These are phyloP conservation scores for Coecobrya sp. DNA, from an alignment of 2,888 invertebrate species.

Conservation along the genomic window DNA sequence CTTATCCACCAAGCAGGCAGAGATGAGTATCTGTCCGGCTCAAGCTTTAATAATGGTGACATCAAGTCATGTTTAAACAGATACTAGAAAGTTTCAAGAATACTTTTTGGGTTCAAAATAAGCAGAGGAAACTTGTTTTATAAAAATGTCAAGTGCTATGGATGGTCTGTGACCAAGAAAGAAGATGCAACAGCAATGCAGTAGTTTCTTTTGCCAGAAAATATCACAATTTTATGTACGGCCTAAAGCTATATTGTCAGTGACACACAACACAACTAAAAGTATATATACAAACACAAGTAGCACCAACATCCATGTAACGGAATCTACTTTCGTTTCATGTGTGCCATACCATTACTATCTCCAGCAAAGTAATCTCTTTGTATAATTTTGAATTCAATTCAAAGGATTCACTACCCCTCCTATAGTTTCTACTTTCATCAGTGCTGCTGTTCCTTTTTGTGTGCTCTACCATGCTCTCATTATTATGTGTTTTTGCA, in stretches of 20 bases:
- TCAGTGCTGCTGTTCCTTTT: not conserved
- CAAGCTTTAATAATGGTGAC: slow-evolving; percentile 38
- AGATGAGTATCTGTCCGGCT: slow-evolving; percentile 4
- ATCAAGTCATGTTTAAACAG: slow-evolving; percentile 24
- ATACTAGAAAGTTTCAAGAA: slow-evolving; percentile 36
- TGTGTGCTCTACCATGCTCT: not conserved
- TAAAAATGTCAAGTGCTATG: slow-evolving; percentile 2
- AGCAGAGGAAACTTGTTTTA: slow-evolving; percentile 3
- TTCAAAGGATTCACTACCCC: slow-evolving; percentile 15
- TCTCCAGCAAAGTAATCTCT: slow-evolving; percentile 59
- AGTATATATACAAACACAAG: not conserved
- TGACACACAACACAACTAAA: slow-evolving; percentile 50
- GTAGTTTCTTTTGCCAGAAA: slow-evolving; percentile 77
- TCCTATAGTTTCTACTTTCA: slow-evolving; percentile 1
- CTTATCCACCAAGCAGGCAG: slow-evolving; percentile 3
- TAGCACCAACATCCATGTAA: not conserved
- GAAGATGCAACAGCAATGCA: slow-evolving; percentile 68
- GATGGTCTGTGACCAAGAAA: not conserved
- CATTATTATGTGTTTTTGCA: too few species aligned
- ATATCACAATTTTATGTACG: slow-evolving; percentile 67
- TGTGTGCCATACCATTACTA: not conserved
- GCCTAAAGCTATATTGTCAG: slow-evolving; percentile 59
- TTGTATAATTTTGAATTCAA: slow-evolving; percentile 74
- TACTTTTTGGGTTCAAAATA: not conserved
- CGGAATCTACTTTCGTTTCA: not conserved